Base-by-base conservation (phyloP, 2,797 vertebrate genomes). In the Mormyrops boulengeri region DNA sequence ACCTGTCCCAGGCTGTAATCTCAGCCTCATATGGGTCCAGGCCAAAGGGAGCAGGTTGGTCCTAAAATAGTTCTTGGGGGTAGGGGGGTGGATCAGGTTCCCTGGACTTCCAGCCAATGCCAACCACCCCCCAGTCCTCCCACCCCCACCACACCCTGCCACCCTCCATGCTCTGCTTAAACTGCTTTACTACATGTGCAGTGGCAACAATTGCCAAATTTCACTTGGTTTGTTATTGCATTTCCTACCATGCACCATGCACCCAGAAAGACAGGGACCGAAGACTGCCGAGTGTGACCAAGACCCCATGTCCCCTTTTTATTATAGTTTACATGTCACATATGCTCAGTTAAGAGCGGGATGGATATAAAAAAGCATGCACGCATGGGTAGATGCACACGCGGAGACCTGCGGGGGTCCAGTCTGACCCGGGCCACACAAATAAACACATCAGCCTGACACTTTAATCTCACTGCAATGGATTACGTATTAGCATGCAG, bases 1-100 rank as follows among this genome's bases (percentile, higher is more conserved):
- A 98, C 97, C 97, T 97, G 97, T 97, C 88, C 92, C 94, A 93
- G 91, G 90, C 94, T 96, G 96, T 98, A 98, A 98, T 97, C 97
- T 97, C 97, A 97, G 92, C 93, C 95, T 92, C 94, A 94, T 92
- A 92, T 93, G 93, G 94, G 92, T 93, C 47, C 91, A 91, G 85
- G 91, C 93, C 92, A 93, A 91, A 90, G 5, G 90, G 91, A 90
- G 69, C 93, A 94, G 93, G 94, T 93, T 94, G 93, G 89, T 91
- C 93, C 94, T 93, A 92, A 94, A 95, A 95, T 95, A 96, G 62
- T 3, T 69, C 26, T 30, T 30, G 62, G 62, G 62, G 93, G 69
- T 49, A 89, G 92, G 90, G 89, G 90, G 89, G 19, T 57, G 90
- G 93, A 95, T 95, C 85, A 73, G 92, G 95, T 95, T 95, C 93